Evolutionary conservation across 2,888 invertebrate species (phyloP).

Genomic region (Dryobotodes eremita): DNA sequence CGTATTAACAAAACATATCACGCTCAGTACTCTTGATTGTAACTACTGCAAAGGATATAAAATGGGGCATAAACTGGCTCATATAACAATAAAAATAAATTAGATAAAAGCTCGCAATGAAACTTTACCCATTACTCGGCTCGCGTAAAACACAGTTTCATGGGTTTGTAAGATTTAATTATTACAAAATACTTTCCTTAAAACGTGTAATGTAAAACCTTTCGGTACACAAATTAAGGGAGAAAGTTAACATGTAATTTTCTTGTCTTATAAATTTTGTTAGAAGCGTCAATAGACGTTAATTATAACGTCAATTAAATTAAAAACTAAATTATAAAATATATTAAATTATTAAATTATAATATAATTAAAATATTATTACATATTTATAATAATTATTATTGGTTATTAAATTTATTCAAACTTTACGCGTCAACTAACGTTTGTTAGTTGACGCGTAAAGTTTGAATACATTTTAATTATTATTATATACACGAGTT

Average conservation of each 20-base stretch:
- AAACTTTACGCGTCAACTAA: too few species aligned
- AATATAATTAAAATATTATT: too few species aligned
- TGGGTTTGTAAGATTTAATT: conserved; percentile 87
- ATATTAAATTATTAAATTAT: too few species aligned
- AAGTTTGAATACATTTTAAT: conserved; percentile 5
- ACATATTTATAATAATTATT: too few species aligned
- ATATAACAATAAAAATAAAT: conserved; percentile 90
- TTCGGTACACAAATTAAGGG: conserved; percentile 55
- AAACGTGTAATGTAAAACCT: conserved; percentile 61
- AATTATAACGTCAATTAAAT: too few species aligned
- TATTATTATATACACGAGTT: background rate
- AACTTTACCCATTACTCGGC: conserved; percentile 86
- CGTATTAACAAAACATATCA: conserved; percentile 71
- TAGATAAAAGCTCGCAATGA: conserved; percentile 89
- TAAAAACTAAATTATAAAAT: too few species aligned
- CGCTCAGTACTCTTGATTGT: conserved; percentile 75
- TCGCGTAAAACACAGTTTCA: conserved; percentile 85
- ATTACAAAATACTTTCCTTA: conserved; percentile 80
- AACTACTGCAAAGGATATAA: conserved; percentile 83
- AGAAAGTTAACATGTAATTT: conserved; percentile 38
- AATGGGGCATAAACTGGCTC: conserved; percentile 85
- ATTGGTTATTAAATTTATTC: too few species aligned
- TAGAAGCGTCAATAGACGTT: conserved; percentile 3
- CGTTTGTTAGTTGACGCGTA: conserved; percentile 6
- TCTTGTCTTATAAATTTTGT: conserved; percentile 24